These are phyloP conservation scores for Nasonia giraulti DNA, from an alignment of 1,140 invertebrate genomes.

Conservation along the genomic window DNA sequence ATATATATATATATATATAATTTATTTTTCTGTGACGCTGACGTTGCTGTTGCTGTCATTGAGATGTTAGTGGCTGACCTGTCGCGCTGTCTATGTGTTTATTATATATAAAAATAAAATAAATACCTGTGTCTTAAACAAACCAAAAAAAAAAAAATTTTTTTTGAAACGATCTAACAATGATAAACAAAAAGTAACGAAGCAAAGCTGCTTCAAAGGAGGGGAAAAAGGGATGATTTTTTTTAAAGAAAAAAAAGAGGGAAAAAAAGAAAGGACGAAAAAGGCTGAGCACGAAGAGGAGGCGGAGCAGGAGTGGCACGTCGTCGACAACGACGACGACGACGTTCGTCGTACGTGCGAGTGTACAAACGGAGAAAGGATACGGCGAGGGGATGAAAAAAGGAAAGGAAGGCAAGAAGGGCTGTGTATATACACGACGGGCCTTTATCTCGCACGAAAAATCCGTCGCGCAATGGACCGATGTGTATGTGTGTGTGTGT, in stretches of 20 bases:
- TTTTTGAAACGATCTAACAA: background rate
- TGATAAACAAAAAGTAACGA: background rate
- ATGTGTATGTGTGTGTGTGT: background rate
- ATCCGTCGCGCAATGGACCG: background rate
- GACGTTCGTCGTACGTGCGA: background rate
- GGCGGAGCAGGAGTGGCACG: background rate
- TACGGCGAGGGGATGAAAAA: background rate
- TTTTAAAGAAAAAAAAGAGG: background rate
- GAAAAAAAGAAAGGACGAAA: background rate
- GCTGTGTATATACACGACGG: background rate
- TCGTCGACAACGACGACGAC: background rate
- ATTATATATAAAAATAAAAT: conserved; percentile 38
- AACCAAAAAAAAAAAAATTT: background rate
- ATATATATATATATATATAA: conserved; percentile 19
- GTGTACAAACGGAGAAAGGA: background rate
- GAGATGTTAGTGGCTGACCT: conserved; percentile 63
- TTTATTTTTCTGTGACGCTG: conserved; percentile 54
- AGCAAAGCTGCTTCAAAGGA: background rate
- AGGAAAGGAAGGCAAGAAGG: background rate
- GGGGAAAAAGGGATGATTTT: background rate
- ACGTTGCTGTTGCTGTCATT: conserved; percentile 60
- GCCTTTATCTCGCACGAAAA: background rate
- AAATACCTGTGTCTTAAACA: background rate
- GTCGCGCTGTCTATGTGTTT: conserved; percentile 56
- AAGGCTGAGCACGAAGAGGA: background rate